Conservation (phyloP, 2,113 vertebrate species). For the Rattus rattus region DNA sequence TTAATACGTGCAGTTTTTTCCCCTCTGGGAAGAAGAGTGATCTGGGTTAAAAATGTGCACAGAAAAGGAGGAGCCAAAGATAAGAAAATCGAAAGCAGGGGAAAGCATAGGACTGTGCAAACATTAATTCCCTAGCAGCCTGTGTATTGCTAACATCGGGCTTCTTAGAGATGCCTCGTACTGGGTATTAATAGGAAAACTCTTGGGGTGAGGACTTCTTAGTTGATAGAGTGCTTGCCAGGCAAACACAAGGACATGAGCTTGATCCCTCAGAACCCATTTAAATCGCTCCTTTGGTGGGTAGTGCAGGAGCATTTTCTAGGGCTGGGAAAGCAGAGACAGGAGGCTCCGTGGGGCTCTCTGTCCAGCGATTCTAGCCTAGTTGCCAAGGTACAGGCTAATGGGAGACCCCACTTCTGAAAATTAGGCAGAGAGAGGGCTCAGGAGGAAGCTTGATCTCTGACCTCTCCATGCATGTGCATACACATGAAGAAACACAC, state of each 20-base stretch:
- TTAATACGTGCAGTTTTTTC: not conserved
- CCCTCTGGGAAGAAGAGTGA: not conserved
- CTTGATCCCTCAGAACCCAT: not conserved
- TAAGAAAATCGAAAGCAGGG: not conserved
- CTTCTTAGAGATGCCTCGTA: not conserved
- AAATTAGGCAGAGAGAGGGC: not conserved
- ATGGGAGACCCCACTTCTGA: not conserved
- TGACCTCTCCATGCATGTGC: not conserved
- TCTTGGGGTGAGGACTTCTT: not conserved
- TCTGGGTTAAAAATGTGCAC: not conserved
- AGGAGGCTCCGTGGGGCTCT: not conserved
- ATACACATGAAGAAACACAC: not conserved
- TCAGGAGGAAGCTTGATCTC: not conserved
- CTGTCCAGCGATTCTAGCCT: not conserved
- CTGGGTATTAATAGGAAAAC: not conserved
- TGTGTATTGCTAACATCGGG: fast-evolving
- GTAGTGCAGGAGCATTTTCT: not conserved
- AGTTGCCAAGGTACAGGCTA: not conserved
- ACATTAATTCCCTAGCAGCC: not conserved
- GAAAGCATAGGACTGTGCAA: not conserved
- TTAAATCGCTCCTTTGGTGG: not conserved
- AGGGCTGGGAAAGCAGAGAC: not conserved
- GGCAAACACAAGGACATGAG: not conserved
- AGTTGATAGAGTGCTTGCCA: not conserved
- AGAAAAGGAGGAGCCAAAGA: not conserved